These are phyloP conservation scores for Neotoxoptera formosana DNA, from an alignment of 1,140 invertebrate species.

Conservation along the genomic window DNA sequence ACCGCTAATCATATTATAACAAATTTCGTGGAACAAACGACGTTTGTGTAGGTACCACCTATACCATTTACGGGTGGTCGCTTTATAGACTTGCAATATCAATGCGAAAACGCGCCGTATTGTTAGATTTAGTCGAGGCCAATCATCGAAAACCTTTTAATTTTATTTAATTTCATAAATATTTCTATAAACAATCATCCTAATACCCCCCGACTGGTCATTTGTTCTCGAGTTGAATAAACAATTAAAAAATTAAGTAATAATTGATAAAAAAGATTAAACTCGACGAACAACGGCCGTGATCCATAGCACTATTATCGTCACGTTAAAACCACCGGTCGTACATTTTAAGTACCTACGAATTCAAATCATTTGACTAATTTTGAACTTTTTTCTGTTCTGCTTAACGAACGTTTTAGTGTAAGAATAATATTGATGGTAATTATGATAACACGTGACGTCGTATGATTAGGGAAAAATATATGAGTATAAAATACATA, in stretches of 20 bases:
- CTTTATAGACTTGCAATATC: not conserved
- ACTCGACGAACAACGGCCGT: no score
- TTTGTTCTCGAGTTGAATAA: not conserved
- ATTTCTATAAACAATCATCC: not conserved
- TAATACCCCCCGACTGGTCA: not conserved
- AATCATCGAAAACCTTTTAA: not conserved
- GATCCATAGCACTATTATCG: no score
- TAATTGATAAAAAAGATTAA: not conserved
- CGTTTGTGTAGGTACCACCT: not conserved
- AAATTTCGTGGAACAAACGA: not conserved
- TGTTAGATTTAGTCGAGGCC: not conserved
- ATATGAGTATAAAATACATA: no score
- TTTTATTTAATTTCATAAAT: not conserved
- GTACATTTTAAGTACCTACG: no score
- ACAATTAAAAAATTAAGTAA: not conserved
- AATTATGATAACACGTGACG: no score
- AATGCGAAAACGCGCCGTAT: not conserved
- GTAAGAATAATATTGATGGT: no score
- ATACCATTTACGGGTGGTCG: not conserved
- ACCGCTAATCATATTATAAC: slow-evolving; percentile 1
- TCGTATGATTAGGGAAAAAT: no score
- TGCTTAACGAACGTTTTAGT: no score
- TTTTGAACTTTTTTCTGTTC: no score
- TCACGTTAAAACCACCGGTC: not conserved
- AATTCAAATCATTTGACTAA: no score